Evolutionary conservation across 2,113 vertebrate genomes (phyloP).

Genomic region (Rana temporaria): DNA sequence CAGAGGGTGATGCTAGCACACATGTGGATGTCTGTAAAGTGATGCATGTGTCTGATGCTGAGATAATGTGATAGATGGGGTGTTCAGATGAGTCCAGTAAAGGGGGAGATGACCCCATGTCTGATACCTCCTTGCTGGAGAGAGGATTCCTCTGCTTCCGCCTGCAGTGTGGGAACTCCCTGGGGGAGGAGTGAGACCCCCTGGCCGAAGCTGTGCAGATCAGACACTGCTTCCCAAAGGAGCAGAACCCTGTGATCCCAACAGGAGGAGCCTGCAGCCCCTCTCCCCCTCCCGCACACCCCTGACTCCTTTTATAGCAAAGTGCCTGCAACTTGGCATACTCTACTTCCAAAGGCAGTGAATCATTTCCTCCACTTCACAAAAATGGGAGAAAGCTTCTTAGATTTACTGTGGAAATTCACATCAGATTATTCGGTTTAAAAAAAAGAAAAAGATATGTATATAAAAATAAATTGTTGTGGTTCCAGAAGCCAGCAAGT

Average conservation of each 20-base stretch:
- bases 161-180: constrained; percentile 51
- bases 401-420: constrained; percentile 22
- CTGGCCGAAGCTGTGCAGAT: constrained; percentile 46
- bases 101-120: constrained; percentile 40
- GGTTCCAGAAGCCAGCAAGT: constrained; percentile 17
- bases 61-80: neutral
- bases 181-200: constrained; percentile 55
- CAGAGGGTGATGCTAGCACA: neutral
- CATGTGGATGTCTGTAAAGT: neutral
- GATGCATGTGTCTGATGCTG: neutral
- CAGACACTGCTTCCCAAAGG: constrained; percentile 51
- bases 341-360: constrained; percentile 31
- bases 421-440: constrained; percentile 9
- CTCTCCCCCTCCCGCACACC: constrained; percentile 26
- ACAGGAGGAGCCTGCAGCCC: constrained; percentile 39
- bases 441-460: constrained; percentile 12
- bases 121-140: constrained; percentile 55
- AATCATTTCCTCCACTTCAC: constrained; percentile 51
- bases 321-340: constrained; percentile 48
- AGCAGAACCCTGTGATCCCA: constrained; percentile 45
- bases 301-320: constrained; percentile 55
- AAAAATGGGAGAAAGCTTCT: constrained; percentile 29
- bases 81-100: neutral
- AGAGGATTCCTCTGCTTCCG: constrained; percentile 52
- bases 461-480: constrained; percentile 14